These are phyloP conservation scores for Phrynocephalus vlangalii DNA, from an alignment of 2,797 vertebrate genomes.

Conservation along the genomic window DNA sequence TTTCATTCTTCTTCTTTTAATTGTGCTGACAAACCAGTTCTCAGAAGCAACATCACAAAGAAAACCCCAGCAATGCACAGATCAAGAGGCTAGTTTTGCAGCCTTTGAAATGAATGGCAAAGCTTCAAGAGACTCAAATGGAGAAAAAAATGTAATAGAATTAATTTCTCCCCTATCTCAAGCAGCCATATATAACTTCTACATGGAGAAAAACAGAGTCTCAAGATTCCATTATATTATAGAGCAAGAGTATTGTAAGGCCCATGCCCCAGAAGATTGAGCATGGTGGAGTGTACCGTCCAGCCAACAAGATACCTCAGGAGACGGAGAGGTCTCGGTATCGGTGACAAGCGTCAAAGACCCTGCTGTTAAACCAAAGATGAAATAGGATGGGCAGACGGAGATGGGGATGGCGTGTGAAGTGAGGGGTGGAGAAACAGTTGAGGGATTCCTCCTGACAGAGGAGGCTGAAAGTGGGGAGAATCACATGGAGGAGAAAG, in stretches of 20 bases:
- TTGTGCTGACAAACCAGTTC: slow-evolving; percentile 2
- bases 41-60: slow-evolving; percentile 22
- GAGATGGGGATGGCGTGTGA: no score
- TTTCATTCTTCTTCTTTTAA: slow-evolving; percentile 33
- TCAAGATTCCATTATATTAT: neutral
- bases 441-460: no score
- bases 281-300: no score
- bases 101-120: slow-evolving; percentile 38
- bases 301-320: no score
- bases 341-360: no score
- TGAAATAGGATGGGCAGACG: no score
- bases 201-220: neutral
- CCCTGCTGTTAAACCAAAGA: no score
- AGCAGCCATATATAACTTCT: neutral
- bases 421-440: no score
- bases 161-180: neutral
- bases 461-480: no score
- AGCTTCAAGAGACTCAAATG: neutral
- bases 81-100: slow-evolving; percentile 3
- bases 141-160: neutral
- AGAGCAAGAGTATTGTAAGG: neutral
- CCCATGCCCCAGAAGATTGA: no score
- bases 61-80: neutral
- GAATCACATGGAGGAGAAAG: no score
- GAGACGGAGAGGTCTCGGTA: no score